These are phyloP conservation scores for Trichomalopsis sarcophagae DNA, from an alignment of 1,140 invertebrate species.

Conservation along the genomic window DNA sequence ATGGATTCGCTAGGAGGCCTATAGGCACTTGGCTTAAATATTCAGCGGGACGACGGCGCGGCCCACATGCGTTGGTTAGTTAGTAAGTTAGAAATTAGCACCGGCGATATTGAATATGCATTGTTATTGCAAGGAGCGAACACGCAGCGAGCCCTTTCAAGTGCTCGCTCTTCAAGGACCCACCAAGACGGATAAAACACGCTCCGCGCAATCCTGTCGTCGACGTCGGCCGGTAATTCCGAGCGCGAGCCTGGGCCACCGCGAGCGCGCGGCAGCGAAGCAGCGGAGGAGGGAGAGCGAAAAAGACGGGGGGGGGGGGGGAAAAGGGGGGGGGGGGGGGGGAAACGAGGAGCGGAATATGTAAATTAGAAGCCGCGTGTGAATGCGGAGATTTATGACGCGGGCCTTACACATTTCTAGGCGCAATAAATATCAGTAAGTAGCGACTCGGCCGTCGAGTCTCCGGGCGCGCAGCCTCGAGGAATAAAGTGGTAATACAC, in stretches of 20 bases:
- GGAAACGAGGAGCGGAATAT: conserved; percentile 60
- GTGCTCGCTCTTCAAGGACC: no score
- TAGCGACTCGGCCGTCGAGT: conserved; percentile 58
- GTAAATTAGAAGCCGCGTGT: conserved; percentile 72
- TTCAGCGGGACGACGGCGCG: no score
- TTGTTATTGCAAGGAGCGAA: no score
- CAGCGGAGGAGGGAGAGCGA: not conserved
- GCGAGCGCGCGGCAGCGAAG: not conserved
- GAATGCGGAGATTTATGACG: conserved; percentile 72
- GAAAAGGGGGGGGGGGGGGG: not conserved
- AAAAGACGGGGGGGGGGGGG: conserved; percentile 1
- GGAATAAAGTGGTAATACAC: conserved; percentile 15
- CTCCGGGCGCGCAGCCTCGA: not conserved
- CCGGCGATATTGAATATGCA: no score
- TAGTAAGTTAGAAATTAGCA: no score
- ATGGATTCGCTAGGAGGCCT: no score
- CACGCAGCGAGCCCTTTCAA: no score
- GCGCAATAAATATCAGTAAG: conserved; percentile 73
- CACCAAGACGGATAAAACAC: no score
- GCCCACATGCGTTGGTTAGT: no score
- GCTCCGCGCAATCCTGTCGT: no score
- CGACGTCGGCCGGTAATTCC: no score
- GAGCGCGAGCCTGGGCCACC: conserved; percentile 32
- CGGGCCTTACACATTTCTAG: conserved; percentile 68
- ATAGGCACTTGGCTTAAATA: no score